Evolutionary conservation across 2,113 vertebrate genomes (phyloP).

Genomic region (Bungarus multicinctus): DNA sequence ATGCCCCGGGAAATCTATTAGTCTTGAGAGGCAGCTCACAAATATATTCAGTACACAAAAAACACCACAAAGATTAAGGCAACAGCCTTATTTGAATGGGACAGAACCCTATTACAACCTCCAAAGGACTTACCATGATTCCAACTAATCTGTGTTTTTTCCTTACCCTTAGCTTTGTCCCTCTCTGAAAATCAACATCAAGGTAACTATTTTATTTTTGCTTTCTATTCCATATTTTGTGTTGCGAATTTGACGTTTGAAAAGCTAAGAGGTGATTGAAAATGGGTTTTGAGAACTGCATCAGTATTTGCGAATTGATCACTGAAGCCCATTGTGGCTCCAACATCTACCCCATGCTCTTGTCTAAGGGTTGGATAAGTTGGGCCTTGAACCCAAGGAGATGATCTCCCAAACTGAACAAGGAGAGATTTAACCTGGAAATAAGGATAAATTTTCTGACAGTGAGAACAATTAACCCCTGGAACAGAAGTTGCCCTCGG

Average conservation of each 20-base stretch:
- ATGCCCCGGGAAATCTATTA: not conserved
- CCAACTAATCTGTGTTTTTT: not conserved
- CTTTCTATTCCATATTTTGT: not conserved
- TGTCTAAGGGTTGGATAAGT: not conserved
- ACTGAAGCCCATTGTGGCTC: not conserved
- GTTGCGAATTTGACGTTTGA: not conserved
- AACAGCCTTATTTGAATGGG: not conserved
- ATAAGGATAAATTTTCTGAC: too few relatives aligned
- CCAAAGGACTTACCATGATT: not conserved
- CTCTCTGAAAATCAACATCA: not conserved
- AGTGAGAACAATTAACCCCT: too few relatives aligned
- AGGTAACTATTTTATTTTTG: not conserved
- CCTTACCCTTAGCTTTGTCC: not conserved
- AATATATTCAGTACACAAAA: not conserved
- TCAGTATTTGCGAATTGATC: not conserved
- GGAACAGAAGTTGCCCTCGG: too few relatives aligned
- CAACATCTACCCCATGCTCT: not conserved
- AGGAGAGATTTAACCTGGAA: too few relatives aligned
- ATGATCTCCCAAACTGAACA: not conserved
- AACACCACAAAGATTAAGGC: not conserved
- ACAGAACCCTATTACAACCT: not conserved
- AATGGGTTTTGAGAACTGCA: not conserved
- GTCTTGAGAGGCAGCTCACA: not conserved
- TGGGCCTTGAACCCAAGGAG: not conserved
- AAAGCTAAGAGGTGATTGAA: not conserved